Evolutionary conservation across 2,797 vertebrate species (phyloP).

Genomic region (Eremophila alpestris): DNA sequence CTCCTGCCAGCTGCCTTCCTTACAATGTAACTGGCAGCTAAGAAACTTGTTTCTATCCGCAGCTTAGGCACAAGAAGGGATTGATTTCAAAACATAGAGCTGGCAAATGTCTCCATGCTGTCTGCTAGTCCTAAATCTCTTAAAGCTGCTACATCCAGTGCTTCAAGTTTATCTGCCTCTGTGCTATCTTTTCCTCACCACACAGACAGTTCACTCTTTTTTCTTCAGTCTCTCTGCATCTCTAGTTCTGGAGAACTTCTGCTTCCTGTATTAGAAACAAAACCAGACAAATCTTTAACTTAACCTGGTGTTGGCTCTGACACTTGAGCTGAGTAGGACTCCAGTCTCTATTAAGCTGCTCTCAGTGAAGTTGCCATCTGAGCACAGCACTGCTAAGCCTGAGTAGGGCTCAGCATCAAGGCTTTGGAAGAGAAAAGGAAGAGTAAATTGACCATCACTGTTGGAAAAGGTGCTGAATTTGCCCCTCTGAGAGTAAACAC

Average conservation of each 20-base stretch:
- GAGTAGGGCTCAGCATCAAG: neutral
- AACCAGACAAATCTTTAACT: neutral
- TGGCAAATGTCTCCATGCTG: neutral
- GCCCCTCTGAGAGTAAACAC: neutral
- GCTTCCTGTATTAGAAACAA: neutral
- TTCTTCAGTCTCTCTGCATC: neutral
- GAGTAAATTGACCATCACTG: neutral
- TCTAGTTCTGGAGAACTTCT: neutral
- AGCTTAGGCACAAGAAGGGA: neutral
- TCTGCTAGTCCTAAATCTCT: slow-evolving; percentile 2
- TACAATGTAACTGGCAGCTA: slow-evolving; percentile 28
- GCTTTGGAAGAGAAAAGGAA: neutral
- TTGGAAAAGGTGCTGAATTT: slow-evolving; percentile 6
- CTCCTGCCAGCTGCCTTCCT: neutral
- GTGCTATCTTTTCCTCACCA: neutral
- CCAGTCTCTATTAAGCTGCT: neutral
- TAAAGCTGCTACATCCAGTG: neutral
- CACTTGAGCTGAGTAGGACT: neutral
- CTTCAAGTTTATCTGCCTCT: neutral
- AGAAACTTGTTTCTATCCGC: neutral
- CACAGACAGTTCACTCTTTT: neutral
- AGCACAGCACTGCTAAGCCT: neutral
- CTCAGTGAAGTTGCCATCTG: neutral
- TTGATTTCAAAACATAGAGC: neutral
- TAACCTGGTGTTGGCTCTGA: neutral